Base-by-base conservation (phyloP, 2,113 vertebrate species). In the Cygnus buccinator region DNA sequence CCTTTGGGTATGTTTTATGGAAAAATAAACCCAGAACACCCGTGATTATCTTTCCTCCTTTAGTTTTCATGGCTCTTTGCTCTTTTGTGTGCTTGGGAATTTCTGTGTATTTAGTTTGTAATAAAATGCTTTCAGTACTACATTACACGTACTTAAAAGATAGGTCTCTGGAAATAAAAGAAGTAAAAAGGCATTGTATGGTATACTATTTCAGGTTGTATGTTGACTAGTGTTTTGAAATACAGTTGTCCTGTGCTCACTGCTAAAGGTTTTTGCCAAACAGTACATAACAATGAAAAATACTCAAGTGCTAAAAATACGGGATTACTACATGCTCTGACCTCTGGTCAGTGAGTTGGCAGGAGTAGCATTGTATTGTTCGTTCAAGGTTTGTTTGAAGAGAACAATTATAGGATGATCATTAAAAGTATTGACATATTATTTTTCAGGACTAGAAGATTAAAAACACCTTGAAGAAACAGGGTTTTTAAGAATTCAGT, bases 341-440 rank as follows among this genome's bases (percentile, higher is more conserved):
- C 90, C 92, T 93, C 76, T 88, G 90, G 72, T 94, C 92, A 93
- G 66, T 67, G 62, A 93, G 62, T 95, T 96, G 93, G 93, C 95
- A 84, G 72, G 82, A 89, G 37, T 92, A 25, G 44, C 67, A 21
- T 57, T 93, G 84, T 87, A 95, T 96, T 97, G 93, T 96, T 97
- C 91, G 91, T 89, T 94, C 90, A 97, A 94, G 81, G 77, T 95
- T 93, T 97, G 86, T 95, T 97, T 93, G 92, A 92, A 90, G 83
- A 95, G 90, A 95, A 95, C 94, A 96, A 95, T 96, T 85, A 94
- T 91, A 97, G 95, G 93, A 97, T 96, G 93, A 96, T 95, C 78
- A 76, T 96, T 94, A 94, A 95, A 93, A 95, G 92, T 93, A 96
- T 63, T 89, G 89, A 83, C 75, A 65, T 90, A 41, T 2, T 81